A percentile compares a stretch with the other conserved stretches of the same genome.
Evolutionary conservation across 2,113 vertebrate species (phyloP).

Genomic region (Ictidomys tridecemlineatus): DNA sequence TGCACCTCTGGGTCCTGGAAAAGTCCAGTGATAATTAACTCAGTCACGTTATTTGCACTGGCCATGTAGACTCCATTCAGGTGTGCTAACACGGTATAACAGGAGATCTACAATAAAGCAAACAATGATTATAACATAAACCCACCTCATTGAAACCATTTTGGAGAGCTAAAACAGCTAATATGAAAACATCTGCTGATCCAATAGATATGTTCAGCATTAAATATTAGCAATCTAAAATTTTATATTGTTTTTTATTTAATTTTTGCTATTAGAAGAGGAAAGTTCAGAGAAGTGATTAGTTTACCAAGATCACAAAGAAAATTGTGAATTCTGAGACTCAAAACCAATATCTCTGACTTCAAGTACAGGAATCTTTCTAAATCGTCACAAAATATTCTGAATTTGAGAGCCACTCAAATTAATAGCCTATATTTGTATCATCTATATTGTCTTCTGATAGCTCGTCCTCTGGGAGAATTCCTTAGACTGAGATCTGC

Average conservation of each 20-base stretch:
- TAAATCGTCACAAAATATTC: background rate
- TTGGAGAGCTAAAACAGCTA: background rate
- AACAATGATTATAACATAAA: background rate
- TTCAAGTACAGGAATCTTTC: background rate
- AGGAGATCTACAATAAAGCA: conserved; percentile 21
- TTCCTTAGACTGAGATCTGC: background rate
- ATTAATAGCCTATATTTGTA: background rate
- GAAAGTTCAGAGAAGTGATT: background rate
- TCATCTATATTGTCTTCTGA: background rate
- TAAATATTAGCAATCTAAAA: background rate
- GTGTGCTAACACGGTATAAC: background rate
- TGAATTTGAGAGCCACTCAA: background rate
- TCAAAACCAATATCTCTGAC: background rate
- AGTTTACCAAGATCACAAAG: background rate
- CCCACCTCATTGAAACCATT: background rate
- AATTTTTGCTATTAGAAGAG: background rate
- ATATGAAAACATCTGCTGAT: background rate
- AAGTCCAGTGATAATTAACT: conserved; percentile 54
- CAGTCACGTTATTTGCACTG: conserved; percentile 29
- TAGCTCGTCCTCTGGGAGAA: background rate
- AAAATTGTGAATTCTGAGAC: background rate
- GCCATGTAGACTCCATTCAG: background rate
- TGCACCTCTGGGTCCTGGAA: conserved; percentile 59
- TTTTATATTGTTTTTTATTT: background rate
- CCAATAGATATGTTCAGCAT: background rate